A percentile compares a stretch with the other conserved stretches of the same genome.
phyloP scores from a whole-genome alignment of 2,113 vertebrate species.

The Larimichthys polyactis region DNA sequence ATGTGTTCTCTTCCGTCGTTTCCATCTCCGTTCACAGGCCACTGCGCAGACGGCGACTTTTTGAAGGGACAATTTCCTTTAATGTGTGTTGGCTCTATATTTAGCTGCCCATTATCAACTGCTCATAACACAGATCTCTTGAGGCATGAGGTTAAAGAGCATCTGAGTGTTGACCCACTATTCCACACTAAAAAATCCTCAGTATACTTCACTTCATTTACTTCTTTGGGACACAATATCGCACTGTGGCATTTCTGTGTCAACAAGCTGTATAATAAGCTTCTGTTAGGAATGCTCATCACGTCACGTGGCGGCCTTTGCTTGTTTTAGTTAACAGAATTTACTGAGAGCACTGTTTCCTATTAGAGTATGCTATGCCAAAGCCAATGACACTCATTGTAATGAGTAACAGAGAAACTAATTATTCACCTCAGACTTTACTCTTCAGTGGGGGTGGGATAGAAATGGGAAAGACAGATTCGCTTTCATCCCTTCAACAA shows the following conservation, averaged over 20 bases:
- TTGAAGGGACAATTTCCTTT: background rate
- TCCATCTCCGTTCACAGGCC: conserved; percentile 46
- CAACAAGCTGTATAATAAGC: background rate
- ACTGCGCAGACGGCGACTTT: conserved; percentile 13
- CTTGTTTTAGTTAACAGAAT: conserved; percentile 36
- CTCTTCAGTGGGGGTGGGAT: background rate
- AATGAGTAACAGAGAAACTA: conserved; percentile 69
- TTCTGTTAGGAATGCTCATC: conserved; percentile 32
- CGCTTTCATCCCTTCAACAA: conserved; percentile 17
- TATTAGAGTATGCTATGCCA: conserved; percentile 25
- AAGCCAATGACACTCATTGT: conserved; percentile 34
- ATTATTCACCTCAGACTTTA: conserved; percentile 61
- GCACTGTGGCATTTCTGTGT: conserved; percentile 17
- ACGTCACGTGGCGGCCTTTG: conserved; percentile 21
- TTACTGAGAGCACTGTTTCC: conserved; percentile 10
- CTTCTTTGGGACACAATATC: conserved; percentile 10
- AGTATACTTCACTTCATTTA: background rate
- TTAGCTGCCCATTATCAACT: conserved; percentile 41
- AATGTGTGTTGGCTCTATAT: conserved; percentile 49
- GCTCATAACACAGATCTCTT: conserved; percentile 31
- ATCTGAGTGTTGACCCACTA: conserved; percentile 20
- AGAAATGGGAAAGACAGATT: conserved; percentile 18
- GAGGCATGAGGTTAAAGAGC: conserved; percentile 35
- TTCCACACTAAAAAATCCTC: background rate
- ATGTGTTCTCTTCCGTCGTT: conserved; percentile 9